Conservation (phyloP, 2,888 invertebrate genomes). For the Glaucopsyche alexis region DNA sequence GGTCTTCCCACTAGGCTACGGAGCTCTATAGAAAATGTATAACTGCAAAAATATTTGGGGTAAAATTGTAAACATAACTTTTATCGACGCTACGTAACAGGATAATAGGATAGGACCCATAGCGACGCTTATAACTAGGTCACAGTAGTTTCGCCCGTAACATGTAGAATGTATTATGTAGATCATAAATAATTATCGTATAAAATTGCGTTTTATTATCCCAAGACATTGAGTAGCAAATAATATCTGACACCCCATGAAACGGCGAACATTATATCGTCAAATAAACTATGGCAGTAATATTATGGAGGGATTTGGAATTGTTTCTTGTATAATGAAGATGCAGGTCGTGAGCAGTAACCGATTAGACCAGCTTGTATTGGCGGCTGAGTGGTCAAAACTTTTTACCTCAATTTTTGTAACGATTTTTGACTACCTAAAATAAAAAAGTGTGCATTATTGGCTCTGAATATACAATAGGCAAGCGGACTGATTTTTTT, state of each 20-base stretch:
- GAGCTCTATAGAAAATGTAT: background rate
- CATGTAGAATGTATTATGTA: background rate
- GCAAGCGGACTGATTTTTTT: too few relatives aligned
- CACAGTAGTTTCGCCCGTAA: conserved; percentile 3
- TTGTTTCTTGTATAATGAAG: too few relatives aligned
- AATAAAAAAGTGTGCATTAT: too few relatives aligned
- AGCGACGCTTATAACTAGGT: conserved; percentile 11
- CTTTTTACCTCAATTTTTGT: too few relatives aligned
- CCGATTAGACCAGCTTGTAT: too few relatives aligned
- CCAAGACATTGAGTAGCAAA: conserved; percentile 9
- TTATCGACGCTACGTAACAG: conserved; percentile 4
- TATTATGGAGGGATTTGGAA: background rate
- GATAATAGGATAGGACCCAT: conserved; percentile 4
- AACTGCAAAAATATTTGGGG: background rate
- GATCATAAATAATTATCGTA: conserved; percentile 5
- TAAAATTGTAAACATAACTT: background rate
- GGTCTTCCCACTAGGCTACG: too few relatives aligned
- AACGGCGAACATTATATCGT: background rate
- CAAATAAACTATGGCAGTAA: background rate
- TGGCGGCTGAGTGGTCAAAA: too few relatives aligned
- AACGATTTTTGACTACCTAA: too few relatives aligned
- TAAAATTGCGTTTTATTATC: conserved; percentile 18
- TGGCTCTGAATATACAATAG: too few relatives aligned
- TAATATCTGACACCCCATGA: conserved; percentile 15
- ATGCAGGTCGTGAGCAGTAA: too few relatives aligned